A percentile compares a stretch with the other conserved stretches of the same genome.
Evolutionary conservation across 2,797 vertebrate genomes (phyloP).

Genomic region (Gymnoscopelus braueri): DNA sequence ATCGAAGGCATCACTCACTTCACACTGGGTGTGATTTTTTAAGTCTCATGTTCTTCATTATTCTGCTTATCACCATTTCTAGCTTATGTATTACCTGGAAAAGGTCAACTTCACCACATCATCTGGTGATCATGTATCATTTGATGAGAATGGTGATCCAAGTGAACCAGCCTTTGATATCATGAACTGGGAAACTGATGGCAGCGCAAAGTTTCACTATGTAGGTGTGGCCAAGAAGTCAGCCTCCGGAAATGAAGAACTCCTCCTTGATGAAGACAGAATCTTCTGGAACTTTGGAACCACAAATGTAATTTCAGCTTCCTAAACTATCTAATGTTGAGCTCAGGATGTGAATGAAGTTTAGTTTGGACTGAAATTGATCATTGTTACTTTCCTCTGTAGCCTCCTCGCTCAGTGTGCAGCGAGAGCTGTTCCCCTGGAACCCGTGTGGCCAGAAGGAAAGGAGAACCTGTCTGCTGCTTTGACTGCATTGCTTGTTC

Average conservation of each 20-base stretch:
- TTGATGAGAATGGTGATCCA: slow-evolving; percentile 57
- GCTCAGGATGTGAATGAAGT: background rate
- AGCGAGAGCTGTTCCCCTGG: slow-evolving; percentile 60
- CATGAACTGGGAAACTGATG: slow-evolving; percentile 55
- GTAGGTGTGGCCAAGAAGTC: slow-evolving; percentile 42
- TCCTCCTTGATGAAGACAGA: background rate
- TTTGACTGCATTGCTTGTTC: slow-evolving; percentile 66
- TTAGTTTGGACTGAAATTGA: slow-evolving; percentile 46
- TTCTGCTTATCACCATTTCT: background rate
- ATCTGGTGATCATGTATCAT: slow-evolving; percentile 56
- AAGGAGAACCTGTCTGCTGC: slow-evolving; percentile 63
- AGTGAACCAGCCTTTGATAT: slow-evolving; percentile 61
- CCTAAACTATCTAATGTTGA: background rate
- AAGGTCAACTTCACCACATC: background rate
- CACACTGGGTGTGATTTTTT: too few relatives aligned
- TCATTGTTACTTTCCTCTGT: too few relatives aligned
- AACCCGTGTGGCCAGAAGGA: slow-evolving; percentile 47
- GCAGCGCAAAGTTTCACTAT: slow-evolving; percentile 32
- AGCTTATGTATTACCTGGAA: slow-evolving; percentile 56
- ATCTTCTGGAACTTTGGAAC: slow-evolving; percentile 61
- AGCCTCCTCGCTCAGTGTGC: too few relatives aligned
- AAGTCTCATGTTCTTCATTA: background rate
- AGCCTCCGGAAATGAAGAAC: too few relatives aligned
- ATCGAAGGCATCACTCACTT: too few relatives aligned
- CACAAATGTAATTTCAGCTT: slow-evolving; percentile 14